These are phyloP conservation scores for Carduelis carduelis DNA, from an alignment of 2,797 vertebrate species.

Conservation along the genomic window DNA sequence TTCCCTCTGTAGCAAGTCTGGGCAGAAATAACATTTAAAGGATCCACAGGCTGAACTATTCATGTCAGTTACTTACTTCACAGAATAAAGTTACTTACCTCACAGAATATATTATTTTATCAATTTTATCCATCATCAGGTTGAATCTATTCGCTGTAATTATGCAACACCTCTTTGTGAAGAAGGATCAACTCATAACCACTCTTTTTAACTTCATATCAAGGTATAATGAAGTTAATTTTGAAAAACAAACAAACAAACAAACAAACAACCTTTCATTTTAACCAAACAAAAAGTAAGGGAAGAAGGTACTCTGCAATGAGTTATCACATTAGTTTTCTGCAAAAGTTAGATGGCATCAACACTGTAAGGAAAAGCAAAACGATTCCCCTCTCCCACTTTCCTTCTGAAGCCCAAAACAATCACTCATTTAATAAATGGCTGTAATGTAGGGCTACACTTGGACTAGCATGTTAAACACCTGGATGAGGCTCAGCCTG, in stretches of 20 bases:
- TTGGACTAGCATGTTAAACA: background rate
- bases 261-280: background rate
- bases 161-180: background rate
- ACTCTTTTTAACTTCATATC: background rate
- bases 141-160: background rate
- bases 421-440: background rate
- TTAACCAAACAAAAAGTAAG: background rate
- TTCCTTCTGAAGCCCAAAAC: background rate
- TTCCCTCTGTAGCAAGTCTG: background rate
- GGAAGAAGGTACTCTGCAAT: background rate
- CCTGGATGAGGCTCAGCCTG: background rate
- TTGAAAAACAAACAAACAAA: fast-evolving
- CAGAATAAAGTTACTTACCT: background rate
- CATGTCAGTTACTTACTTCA: background rate
- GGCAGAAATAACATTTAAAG: background rate
- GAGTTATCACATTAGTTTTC: background rate
- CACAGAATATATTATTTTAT: background rate
- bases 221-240: background rate
- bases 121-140: background rate
- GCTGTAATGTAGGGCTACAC: background rate
- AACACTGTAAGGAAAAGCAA: background rate
- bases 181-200: background rate
- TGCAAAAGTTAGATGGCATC: background rate
- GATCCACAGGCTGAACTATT: background rate
- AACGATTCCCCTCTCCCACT: background rate